Base-by-base conservation (phyloP, 2,113 vertebrate genomes). In the Lonchura striata region DNA sequence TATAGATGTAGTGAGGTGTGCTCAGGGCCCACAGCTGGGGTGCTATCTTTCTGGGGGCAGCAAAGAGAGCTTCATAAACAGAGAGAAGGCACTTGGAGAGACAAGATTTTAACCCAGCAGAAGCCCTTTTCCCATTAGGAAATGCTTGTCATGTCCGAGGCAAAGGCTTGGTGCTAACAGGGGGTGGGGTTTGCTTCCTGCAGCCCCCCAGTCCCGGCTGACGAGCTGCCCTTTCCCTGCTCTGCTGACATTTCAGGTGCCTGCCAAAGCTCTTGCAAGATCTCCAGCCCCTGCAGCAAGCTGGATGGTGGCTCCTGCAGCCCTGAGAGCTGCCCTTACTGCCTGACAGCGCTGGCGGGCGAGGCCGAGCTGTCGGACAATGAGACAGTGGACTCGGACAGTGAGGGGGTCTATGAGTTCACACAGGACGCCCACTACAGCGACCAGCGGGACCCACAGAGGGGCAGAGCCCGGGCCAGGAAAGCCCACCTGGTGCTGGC, bases 371-470 rank as follows among this genome's bases (percentile, higher is more conserved):
- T 97, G 35, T 88, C 94, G 0, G 98, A 99, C 75, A 98, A 98
- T 0, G 99, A 99, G 80, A 97, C 96, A 0, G 96, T 88, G 0
- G 99, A 99, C 95, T 99, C 99, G 0, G 99, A 99, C 98, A 99
- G 99, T 0, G 99, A 99, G 33, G 99, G 98, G 0, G 97, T 99
- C 10, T 99, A 99, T 0, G 99, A 99, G 95, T 99, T 99, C 97
- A 99, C 98, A 3, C 99, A 99, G 97, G 99, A 99, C 0, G 96
- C 98, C 83, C 99, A 98, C 93, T 98, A 98, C 92, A 97, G 97
- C 2, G 99, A 99, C 94, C 97, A 98, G 61, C 84, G 98, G 46
- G 99, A 99, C 94, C 97, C 98, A 2, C 98, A 98, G 63, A 97
- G 85, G 76, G 97, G 96, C 90, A 97, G 97, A 57, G 96, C 97